Evolutionary conservation across 2,797 vertebrate species (phyloP).

Genomic region (Scleropages formosus): DNA sequence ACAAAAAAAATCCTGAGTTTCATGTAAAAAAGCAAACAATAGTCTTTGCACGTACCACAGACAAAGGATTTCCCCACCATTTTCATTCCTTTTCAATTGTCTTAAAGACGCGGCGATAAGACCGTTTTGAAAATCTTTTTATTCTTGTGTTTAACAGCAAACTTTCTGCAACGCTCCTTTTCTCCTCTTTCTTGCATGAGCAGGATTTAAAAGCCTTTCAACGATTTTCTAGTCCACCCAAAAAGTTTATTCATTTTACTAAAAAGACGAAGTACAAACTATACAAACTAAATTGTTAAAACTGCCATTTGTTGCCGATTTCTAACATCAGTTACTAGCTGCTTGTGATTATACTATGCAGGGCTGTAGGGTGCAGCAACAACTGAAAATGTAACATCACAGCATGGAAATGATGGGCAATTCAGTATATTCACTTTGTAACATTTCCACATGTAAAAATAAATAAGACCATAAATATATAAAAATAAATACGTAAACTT

Average conservation of each 20-base stretch:
- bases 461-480: not conserved
- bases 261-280: constrained; percentile 7
- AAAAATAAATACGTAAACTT: too few relatives aligned
- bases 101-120: not conserved
- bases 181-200: not conserved
- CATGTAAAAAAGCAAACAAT: constrained; percentile 20
- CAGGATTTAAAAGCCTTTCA: constrained; percentile 6
- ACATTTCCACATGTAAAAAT: not conserved
- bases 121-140: not conserved
- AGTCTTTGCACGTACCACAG: constrained; percentile 26
- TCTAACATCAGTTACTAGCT: not conserved
- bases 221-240: not conserved
- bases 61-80: not conserved
- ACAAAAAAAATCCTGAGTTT: constrained; percentile 37
- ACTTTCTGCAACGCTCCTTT: not conserved
- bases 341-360: not conserved
- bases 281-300: not conserved
- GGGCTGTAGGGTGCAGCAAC: not conserved
- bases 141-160: not conserved
- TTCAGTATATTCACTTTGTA: not conserved
- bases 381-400: not conserved
- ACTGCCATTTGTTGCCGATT: not conserved
- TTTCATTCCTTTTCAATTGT: not conserved
- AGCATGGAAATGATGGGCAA: not conserved
- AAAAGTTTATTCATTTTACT: not conserved